Base-by-base conservation (phyloP, 1,140 invertebrate genomes). In the Vanessa tameamea region DNA sequence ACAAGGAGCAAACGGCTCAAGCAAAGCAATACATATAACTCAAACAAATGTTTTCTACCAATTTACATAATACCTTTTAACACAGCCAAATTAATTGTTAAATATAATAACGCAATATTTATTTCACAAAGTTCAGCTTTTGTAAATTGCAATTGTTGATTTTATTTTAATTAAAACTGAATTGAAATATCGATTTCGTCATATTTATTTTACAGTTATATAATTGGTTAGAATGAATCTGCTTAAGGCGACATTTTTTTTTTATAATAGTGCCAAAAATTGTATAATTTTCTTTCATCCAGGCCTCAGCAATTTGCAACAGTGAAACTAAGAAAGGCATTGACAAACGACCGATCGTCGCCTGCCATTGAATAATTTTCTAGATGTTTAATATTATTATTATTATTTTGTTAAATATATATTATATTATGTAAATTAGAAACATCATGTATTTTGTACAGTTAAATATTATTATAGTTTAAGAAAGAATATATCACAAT, bases 301-400 rank as follows among this genome's bases (percentile, higher is more conserved):
- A 97, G 96, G 93, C 95, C 95, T 79, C 97, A 96, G 85, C 95
- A 96, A 87, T 97, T 97, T 87, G 96, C 96, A 59, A 97, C 96
- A 67, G 96, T 97, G 82, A 97, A 97, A 93, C 94, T 97, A 82
- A 94, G 96, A 84, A 97, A 97, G 94, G 96, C 96, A 72, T 95
- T 96, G 93, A 97, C 96, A 87, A 97, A 97, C 89, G 96, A 97
- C 92, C 95, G 96, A 80, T 97, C 96, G 64, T 96, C 96, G 78
- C 96, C 97, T 61, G 93, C 95, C 86, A 95, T 96, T 82, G 94
- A 94, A 85, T 92, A 92, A 92, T 85, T 76, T 85, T 84, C 82
- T 90, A 87, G 82, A 82, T 80, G 80, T 78, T 81, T 66, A 31
- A 31, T 31, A 83, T 82, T 80, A 81, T 82, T 87, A 73, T 69